These are phyloP conservation scores for Orthonevra nobilis DNA, from an alignment of 2,888 invertebrate species.

Conservation along the genomic window DNA sequence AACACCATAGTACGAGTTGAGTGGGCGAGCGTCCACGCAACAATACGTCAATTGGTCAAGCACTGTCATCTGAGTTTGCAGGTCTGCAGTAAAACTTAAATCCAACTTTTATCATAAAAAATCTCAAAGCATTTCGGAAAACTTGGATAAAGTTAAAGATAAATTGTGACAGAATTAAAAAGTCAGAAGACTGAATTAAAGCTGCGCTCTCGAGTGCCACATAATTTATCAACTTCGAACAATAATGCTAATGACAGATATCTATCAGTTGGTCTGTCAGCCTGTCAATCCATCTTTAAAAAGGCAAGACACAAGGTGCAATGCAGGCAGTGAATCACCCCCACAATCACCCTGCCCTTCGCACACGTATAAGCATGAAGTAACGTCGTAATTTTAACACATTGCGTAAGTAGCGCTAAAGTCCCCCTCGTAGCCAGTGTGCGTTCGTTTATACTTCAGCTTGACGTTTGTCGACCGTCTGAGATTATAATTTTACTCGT, in stretches of 20 bases:
- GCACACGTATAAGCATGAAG: constrained; percentile 5
- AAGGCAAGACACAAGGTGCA: constrained; percentile 20
- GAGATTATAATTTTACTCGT: constrained; percentile 21
- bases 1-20: constrained; percentile 30
- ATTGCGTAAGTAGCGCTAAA: constrained; percentile 35
- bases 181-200: too few relatives aligned
- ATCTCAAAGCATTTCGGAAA: too few relatives aligned
- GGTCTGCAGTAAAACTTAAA: too few relatives aligned
- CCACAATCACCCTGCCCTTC: background rate
- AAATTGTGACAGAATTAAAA: too few relatives aligned
- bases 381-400: constrained; percentile 30
- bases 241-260: constrained; percentile 69
- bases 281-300: constrained; percentile 59
- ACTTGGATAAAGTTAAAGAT: too few relatives aligned
- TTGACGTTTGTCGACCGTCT: constrained; percentile 22
- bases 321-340: constrained; percentile 17
- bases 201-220: constrained; percentile 15
- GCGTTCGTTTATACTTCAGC: background rate
- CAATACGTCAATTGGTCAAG: constrained; percentile 49
- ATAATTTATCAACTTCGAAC: constrained; percentile 49
- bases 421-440: constrained; percentile 21
- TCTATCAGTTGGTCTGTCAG: constrained; percentile 65
- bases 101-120: constrained; percentile 28
- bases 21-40: constrained; percentile 53
- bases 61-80: constrained; percentile 23